Conservation (phyloP, 2,888 invertebrate genomes). For the Nephrotoma appendiculata region DNA sequence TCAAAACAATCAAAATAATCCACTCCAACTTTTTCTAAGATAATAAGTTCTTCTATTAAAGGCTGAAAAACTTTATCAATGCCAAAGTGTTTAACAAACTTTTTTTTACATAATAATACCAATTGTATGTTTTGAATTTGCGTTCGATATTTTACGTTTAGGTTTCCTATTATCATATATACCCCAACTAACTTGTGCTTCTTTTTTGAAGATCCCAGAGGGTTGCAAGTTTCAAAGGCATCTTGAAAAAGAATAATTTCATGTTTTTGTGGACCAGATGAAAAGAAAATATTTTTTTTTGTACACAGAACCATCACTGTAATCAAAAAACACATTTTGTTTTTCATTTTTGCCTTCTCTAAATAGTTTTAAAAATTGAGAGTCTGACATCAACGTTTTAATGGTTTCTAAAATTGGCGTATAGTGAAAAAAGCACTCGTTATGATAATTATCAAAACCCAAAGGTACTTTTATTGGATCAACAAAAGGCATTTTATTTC, state of each 20-base stretch:
- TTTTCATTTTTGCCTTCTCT: no score
- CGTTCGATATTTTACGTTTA: constrained; percentile 15
- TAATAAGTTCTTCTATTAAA: constrained; percentile 16
- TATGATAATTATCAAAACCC: constrained; percentile 7
- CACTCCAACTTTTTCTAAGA: constrained; percentile 16
- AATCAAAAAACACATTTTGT: background rate
- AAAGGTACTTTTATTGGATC: constrained; percentile 4
- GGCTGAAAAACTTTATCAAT: constrained; percentile 14
- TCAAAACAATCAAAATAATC: background rate
- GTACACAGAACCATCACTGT: constrained; percentile 10
- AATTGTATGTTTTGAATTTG: constrained; percentile 18
- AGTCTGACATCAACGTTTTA: constrained; percentile 5
- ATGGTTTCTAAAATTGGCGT: constrained; percentile 9
- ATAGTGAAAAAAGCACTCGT: constrained; percentile 9
- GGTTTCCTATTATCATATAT: constrained; percentile 19
- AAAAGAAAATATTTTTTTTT: constrained; percentile 12
- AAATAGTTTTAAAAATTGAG: background rate
- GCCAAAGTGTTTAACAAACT: constrained; percentile 16
- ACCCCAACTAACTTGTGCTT: constrained; percentile 20
- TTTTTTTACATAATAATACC: constrained; percentile 18
- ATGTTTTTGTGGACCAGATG: constrained; percentile 2
- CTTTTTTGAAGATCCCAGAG: constrained; percentile 18
- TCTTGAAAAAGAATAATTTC: constrained; percentile 19
- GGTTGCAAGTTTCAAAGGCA: constrained; percentile 20
- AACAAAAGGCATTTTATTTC: constrained; percentile 1